Conservation (phyloP, 2,888 invertebrate species). For the Dryocosmus kuriphilus region DNA sequence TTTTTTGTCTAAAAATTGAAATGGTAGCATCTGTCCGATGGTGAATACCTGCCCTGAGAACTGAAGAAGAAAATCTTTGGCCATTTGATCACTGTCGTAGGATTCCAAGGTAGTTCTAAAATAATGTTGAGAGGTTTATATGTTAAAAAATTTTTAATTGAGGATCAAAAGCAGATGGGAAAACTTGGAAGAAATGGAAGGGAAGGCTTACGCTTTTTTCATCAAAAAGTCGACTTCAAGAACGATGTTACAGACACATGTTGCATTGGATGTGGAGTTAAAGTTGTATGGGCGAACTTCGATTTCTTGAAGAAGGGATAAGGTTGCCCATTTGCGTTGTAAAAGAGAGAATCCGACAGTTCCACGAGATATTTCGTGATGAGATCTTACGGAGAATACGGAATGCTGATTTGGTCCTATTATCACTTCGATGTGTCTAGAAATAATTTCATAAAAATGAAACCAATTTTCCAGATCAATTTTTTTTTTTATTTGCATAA, state of each 20-base stretch:
- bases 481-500: too few relatives aligned
- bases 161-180: not conserved
- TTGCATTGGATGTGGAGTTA: constrained; percentile 84
- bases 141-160: not conserved
- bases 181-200: not conserved
- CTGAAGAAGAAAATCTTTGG: constrained; percentile 92
- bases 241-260: constrained; percentile 90
- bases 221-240: constrained; percentile 96
- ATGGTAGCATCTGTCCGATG: constrained; percentile 94
- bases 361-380: constrained; percentile 87
- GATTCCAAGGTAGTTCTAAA: constrained; percentile 91
- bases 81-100: constrained; percentile 98
- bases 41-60: constrained; percentile 95
- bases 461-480: too few relatives aligned
- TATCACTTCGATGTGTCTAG: constrained; percentile 90
- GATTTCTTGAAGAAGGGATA: constrained; percentile 95
- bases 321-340: constrained; percentile 97
- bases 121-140: constrained; percentile 54
- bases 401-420: constrained; percentile 90
- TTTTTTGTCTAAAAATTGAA: constrained; percentile 93
- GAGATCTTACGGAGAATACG: constrained; percentile 90
- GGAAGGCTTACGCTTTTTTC: constrained; percentile 91
- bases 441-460: constrained; percentile 55
- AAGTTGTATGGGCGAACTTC: constrained; percentile 89
- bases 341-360: constrained; percentile 94